Percentiles rank a stretch among this genome's conserved stretches.
Evolutionary conservation across 92 coral and sea anemone genomes (phyloP).

Genomic region (Desmophyllum pertusum): DNA sequence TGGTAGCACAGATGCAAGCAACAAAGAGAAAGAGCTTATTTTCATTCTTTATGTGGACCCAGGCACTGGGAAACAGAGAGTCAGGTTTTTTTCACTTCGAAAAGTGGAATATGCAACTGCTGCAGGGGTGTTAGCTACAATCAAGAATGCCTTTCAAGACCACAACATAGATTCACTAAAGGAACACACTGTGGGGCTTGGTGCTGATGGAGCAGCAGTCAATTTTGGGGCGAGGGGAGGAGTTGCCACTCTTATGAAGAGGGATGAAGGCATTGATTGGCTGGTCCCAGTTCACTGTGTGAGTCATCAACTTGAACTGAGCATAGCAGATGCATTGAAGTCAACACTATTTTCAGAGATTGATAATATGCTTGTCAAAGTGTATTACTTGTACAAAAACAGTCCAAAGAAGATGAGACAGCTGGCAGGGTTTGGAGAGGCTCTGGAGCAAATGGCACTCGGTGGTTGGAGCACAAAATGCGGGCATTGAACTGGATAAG

Average conservation of each 20-base stretch:
- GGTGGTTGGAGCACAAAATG: slow-evolving; percentile 67
- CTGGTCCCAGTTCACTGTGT: slow-evolving; percentile 63
- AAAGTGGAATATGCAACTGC: slow-evolving; percentile 45
- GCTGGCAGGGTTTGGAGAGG: too few relatives aligned
- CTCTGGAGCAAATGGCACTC: slow-evolving; percentile 56
- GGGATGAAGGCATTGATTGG: slow-evolving; percentile 49
- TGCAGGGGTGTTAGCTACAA: slow-evolving; percentile 42
- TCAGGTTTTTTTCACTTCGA: slow-evolving; percentile 46
- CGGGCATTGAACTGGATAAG: slow-evolving; percentile 69
- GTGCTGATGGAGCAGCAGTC: slow-evolving; percentile 57
- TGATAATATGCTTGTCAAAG: slow-evolving; percentile 68
- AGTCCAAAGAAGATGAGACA: slow-evolving; percentile 79
- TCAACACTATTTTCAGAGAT: slow-evolving; percentile 65
- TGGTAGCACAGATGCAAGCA: slow-evolving; percentile 64
- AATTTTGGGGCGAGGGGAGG: slow-evolving; percentile 50
- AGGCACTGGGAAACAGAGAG: slow-evolving; percentile 33
- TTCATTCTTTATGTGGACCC: slow-evolving; percentile 62
- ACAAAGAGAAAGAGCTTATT: slow-evolving; percentile 48
- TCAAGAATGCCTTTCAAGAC: slow-evolving; percentile 48
- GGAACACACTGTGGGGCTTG: slow-evolving; percentile 49
- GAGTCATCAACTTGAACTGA: slow-evolving; percentile 69
- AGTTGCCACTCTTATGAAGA: slow-evolving; percentile 48
- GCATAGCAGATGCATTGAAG: slow-evolving; percentile 70
- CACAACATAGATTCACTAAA: slow-evolving; percentile 29
- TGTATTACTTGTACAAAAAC: slow-evolving; percentile 69